Evolutionary conservation across 2,797 vertebrate species (phyloP).

Genomic region (Tragelaphus oryx): DNA sequence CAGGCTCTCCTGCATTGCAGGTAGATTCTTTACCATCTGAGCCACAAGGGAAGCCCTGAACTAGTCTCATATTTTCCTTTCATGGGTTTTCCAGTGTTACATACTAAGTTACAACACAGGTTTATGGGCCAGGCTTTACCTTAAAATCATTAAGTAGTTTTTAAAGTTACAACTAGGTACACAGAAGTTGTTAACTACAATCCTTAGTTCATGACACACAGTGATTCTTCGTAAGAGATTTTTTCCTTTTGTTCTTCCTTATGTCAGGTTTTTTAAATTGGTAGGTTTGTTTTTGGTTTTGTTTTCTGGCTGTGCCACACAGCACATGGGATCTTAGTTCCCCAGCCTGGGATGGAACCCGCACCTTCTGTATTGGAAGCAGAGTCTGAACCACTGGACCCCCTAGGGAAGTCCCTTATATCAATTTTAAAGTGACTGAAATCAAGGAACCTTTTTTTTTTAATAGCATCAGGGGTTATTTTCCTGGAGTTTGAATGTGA

Average conservation of each 20-base stretch:
- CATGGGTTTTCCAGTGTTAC: not conserved
- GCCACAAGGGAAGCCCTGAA: not conserved
- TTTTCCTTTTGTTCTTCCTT: not conserved
- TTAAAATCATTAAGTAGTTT: not conserved
- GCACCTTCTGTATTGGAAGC: not conserved
- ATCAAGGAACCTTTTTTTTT: not conserved
- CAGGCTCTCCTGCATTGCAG: not conserved
- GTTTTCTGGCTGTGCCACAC: not conserved
- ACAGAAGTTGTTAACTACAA: not conserved
- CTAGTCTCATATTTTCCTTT: not conserved
- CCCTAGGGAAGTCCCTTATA: not conserved
- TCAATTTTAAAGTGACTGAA: not conserved
- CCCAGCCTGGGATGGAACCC: not conserved
- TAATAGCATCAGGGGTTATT: not conserved
- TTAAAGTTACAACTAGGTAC: not conserved
- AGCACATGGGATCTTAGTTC: not conserved
- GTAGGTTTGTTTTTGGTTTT: not conserved
- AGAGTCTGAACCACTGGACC: not conserved
- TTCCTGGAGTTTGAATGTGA: not conserved
- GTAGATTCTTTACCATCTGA: not conserved
- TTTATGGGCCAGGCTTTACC: not conserved
- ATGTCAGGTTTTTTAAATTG: not conserved
- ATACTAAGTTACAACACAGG: not conserved
- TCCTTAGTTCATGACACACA: not conserved
- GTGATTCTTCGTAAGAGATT: not conserved